Evolutionary conservation across 2,888 invertebrate genomes (phyloP).

Genomic region (Athalia rosae): DNA sequence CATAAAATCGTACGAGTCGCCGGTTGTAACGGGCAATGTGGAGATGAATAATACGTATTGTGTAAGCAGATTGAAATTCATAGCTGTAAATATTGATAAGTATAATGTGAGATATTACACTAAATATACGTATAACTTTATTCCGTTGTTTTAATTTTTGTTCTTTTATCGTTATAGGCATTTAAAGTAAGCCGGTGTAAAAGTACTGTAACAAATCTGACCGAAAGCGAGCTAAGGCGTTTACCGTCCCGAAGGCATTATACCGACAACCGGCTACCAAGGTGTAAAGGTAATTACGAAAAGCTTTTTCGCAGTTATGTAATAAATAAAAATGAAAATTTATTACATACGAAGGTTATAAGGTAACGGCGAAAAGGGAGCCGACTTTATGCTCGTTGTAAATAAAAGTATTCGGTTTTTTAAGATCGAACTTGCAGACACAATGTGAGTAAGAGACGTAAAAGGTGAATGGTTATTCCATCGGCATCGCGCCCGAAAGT

Average conservation of each 20-base stretch:
- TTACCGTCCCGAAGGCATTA: neutral
- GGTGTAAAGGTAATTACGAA: conserved; percentile 39
- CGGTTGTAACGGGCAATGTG: neutral
- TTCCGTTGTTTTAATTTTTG: neutral
- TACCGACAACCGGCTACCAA: conserved; percentile 2
- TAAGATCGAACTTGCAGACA: conserved; percentile 22
- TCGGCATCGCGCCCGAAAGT: conserved; percentile 41
- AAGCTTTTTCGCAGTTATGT: conserved; percentile 33
- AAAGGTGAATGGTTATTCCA: conserved; percentile 35
- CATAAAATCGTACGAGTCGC: neutral
- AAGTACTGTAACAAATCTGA: conserved; percentile 23
- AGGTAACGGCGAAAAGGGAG: conserved; percentile 22
- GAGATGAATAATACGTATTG: conserved; percentile 20
- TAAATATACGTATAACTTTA: neutral
- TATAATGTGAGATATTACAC: neutral
- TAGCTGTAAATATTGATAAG: conserved; percentile 26
- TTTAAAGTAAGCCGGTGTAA: conserved; percentile 4
- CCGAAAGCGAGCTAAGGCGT: neutral
- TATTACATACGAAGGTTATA: conserved; percentile 17
- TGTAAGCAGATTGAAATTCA: conserved; percentile 29
- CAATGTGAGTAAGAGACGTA: conserved; percentile 40
- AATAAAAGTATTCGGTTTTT: conserved; percentile 40
- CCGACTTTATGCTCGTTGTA: conserved; percentile 39
- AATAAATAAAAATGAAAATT: conserved; percentile 42
- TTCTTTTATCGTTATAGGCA: neutral